phyloP scores from a whole-genome alignment of 37 sponge, comb jelly and placozoan genomes.

The Dysidea cf. avara region DNA sequence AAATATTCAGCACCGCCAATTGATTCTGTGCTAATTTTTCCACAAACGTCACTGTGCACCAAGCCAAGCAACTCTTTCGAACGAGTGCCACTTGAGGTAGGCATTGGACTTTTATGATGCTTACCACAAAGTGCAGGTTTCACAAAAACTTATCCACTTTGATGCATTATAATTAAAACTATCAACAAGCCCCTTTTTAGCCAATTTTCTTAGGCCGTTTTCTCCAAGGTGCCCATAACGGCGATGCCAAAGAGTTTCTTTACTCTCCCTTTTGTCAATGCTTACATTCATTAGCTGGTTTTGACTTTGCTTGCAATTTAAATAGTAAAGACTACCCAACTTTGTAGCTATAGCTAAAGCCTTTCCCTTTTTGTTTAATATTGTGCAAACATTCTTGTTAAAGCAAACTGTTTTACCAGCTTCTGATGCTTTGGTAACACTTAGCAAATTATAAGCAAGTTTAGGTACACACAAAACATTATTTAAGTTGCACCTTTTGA shows the following conservation, averaged over 20 bases:
- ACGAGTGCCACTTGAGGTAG: not conserved
- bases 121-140: conserved; percentile 56
- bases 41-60: conserved; percentile 33
- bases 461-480: conserved; percentile 49
- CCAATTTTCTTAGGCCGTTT: too few relatives aligned
- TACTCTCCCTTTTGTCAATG: conserved; percentile 9
- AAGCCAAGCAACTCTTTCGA: conserved; percentile 3
- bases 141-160: conserved; percentile 40
- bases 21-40: conserved; percentile 17
- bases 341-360: too few relatives aligned
- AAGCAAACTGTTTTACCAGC: conserved; percentile 30
- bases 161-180: conserved; percentile 34
- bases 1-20: conserved; percentile 27
- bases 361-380: too few relatives aligned
- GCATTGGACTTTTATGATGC: conserved; percentile 39
- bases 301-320: conserved; percentile 22
- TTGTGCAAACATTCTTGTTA: conserved; percentile 25
- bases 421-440: conserved; percentile 46
- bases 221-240: too few relatives aligned
- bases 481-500: conserved; percentile 31
- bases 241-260: conserved; percentile 40
- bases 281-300: too few relatives aligned
- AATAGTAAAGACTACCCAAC: conserved; percentile 51
- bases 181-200: conserved; percentile 23
- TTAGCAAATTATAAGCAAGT: conserved; percentile 32